Evolutionary conservation across 2,113 vertebrate genomes (phyloP).

Genomic region (Mesoclemmys tuberculata): DNA sequence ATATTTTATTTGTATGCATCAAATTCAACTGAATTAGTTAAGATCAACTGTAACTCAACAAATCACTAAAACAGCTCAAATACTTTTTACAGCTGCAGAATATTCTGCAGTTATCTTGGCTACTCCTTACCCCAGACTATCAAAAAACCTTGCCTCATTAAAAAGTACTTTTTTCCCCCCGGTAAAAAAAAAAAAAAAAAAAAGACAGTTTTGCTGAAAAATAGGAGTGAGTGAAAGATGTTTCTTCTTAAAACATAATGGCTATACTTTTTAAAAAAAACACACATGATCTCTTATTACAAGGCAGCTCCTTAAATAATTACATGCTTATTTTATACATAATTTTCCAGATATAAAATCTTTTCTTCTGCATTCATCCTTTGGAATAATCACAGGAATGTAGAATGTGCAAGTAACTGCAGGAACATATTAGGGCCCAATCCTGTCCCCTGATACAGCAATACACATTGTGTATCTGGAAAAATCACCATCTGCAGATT

Average conservation of each 20-base stretch:
- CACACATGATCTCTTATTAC: neutral
- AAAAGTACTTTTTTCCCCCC: neutral
- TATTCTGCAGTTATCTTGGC: neutral
- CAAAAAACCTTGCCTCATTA: neutral
- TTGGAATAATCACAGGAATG: neutral
- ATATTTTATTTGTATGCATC: neutral
- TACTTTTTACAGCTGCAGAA: neutral
- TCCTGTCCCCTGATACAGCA: conserved; percentile 20
- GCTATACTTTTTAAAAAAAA: neutral
- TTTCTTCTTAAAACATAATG: neutral
- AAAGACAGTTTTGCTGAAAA: neutral
- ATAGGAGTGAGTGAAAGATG: neutral
- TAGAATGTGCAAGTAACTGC: conserved; percentile 54
- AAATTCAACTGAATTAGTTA: neutral
- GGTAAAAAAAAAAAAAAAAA: no score
- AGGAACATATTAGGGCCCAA: conserved; percentile 14
- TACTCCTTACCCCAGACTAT: neutral
- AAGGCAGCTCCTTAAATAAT: neutral
- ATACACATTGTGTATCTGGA: neutral
- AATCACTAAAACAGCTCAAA: conserved; percentile 18
- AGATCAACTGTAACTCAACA: neutral
- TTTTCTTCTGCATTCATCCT: conserved; percentile 27
- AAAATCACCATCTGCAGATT: neutral
- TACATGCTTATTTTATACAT: neutral
- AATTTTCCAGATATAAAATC: neutral